Evolutionary conservation across 2,113 vertebrate species (phyloP).

Genomic region (Hydrolagus affinis): DNA sequence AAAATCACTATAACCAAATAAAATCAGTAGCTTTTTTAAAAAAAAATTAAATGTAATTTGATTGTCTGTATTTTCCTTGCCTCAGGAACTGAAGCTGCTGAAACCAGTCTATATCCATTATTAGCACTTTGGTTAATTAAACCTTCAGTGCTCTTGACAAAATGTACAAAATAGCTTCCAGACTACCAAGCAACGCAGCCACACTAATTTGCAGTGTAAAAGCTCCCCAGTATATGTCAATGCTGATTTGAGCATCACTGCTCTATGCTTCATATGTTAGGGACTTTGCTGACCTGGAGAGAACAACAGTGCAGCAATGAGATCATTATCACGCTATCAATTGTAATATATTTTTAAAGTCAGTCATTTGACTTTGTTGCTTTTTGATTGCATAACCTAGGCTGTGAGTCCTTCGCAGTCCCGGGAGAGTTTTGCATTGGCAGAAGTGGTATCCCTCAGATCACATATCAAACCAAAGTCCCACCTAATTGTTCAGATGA

Average conservation of each 20-base stretch:
- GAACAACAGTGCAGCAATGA: not conserved
- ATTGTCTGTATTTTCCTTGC: not conserved
- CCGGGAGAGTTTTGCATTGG: no score
- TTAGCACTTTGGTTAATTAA: not conserved
- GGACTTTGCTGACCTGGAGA: no score
- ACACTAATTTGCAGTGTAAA: not conserved
- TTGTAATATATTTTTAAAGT: not conserved
- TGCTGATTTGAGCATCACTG: not conserved
- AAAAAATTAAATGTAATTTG: constrained; percentile 1
- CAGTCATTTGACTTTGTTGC: no score
- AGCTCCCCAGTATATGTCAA: not conserved
- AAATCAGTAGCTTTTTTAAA: not conserved
- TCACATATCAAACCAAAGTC: no score
- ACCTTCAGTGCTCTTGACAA: not conserved
- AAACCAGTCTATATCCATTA: not conserved
- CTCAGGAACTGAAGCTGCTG: not conserved
- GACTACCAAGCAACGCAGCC: not conserved
- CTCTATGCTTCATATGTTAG: not conserved
- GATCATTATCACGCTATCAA: not conserved
- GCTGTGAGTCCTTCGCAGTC: no score
- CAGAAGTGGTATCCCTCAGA: no score
- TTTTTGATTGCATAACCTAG: no score
- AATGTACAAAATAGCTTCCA: not conserved
- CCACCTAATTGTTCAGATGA: no score
- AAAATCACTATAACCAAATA: not conserved